phyloP scores from a whole-genome alignment of 2,888 invertebrate genomes.

The Microctonus hyperodae region DNA sequence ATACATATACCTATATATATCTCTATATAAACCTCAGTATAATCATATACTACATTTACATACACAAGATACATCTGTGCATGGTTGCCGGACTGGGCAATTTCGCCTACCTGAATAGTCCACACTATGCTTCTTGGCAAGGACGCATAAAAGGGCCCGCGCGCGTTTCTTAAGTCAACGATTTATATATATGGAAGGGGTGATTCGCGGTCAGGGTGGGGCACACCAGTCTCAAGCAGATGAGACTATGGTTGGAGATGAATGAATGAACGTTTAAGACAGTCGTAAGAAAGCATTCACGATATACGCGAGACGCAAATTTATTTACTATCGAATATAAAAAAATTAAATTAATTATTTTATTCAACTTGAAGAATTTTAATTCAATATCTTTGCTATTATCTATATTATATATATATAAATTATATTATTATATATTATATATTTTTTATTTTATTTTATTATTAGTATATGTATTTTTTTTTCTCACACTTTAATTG shows the following conservation, averaged over 20 bases:
- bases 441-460: no score
- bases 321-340: not conserved
- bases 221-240: constrained; percentile 32
- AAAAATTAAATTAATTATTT: no score
- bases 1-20: constrained; percentile 18
- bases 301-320: constrained; percentile 46
- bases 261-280: constrained; percentile 61
- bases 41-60: no score
- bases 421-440: no score
- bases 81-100: constrained; percentile 6
- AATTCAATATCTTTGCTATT: no score
- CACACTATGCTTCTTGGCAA: constrained; percentile 20
- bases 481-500: constrained; percentile 2
- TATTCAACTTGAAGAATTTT: no score
- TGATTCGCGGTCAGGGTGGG: constrained; percentile 40
- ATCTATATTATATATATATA: no score
- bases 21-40: no score
- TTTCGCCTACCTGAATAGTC: constrained; percentile 36
- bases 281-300: constrained; percentile 57
- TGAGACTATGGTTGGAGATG: constrained; percentile 45
- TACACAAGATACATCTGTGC: no score
- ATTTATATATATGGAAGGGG: constrained; percentile 35
- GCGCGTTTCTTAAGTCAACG: constrained; percentile 28
- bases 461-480: constrained; percentile 4
- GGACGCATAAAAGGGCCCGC: constrained; percentile 37